Conservation (phyloP, 2,113 vertebrate genomes). For the Procapra przewalskii region DNA sequence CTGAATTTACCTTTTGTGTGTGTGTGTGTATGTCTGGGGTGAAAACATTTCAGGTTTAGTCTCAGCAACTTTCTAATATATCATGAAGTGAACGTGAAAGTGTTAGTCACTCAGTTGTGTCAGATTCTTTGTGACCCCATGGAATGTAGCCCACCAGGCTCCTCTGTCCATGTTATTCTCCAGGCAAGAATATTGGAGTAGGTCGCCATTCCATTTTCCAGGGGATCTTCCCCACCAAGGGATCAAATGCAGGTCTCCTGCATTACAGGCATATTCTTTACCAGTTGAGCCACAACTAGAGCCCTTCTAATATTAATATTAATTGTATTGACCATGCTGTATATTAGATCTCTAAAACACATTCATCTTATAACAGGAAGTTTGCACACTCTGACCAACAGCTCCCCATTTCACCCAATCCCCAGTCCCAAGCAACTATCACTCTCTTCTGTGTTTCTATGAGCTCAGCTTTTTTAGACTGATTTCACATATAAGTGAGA, state of each 20-base stretch:
- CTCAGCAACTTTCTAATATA: neutral
- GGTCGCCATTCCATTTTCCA: neutral
- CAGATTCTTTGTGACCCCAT: neutral
- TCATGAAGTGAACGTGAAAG: neutral
- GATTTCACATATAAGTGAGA: neutral
- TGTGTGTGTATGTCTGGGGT: neutral
- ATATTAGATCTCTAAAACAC: neutral
- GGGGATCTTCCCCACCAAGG: neutral
- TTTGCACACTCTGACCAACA: neutral
- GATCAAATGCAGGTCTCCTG: neutral
- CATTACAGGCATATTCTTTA: neutral
- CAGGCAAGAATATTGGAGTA: neutral
- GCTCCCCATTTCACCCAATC: neutral
- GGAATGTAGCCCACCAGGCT: neutral
- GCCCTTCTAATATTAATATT: neutral
- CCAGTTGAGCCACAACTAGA: neutral
- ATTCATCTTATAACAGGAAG: neutral
- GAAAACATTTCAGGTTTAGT: neutral
- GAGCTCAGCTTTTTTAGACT: neutral
- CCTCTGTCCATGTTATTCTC: neutral
- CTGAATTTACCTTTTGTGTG: neutral
- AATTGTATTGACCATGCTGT: neutral
- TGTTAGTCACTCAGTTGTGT: neutral
- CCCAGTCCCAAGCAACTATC: neutral
- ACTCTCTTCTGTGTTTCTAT: neutral